phyloP scores from a whole-genome alignment of 2,797 vertebrate genomes.

The Tadarida brasiliensis region DNA sequence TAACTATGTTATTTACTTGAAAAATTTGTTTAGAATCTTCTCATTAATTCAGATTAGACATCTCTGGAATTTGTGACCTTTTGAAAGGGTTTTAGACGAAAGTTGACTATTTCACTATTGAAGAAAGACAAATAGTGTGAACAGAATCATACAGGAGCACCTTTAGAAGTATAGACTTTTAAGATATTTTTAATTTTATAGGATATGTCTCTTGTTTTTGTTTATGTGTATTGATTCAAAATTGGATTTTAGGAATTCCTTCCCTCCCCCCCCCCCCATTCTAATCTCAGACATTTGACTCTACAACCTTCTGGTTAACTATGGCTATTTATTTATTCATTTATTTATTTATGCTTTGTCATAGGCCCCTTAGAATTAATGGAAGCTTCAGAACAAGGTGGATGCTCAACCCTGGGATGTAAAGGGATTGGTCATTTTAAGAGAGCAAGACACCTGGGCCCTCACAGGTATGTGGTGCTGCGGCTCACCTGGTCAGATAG shows the following conservation, averaged over 20 bases:
- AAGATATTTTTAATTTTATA: neutral
- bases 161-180: neutral
- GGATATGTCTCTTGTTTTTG: neutral
- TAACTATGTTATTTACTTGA: constrained; percentile 13
- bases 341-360: neutral
- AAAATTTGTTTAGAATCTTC: neutral
- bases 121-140: neutral
- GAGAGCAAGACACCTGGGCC: constrained; percentile 90
- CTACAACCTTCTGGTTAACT: neutral
- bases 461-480: constrained; percentile 89
- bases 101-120: neutral
- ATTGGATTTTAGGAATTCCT: neutral
- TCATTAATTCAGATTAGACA: neutral
- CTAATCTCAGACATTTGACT: neutral
- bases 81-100: neutral
- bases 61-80: neutral
- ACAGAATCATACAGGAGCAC: neutral
- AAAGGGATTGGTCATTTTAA: constrained; percentile 92
- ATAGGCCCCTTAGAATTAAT: constrained; percentile 90
- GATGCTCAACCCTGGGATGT: constrained; percentile 91
- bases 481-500: neutral
- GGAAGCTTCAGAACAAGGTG: constrained; percentile 90
- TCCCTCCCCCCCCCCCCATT: neutral
- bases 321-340: neutral
- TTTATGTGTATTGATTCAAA: neutral